Evolutionary conservation across 2,113 vertebrate genomes (phyloP).

Genomic region (Peucedramus taeniatus): DNA sequence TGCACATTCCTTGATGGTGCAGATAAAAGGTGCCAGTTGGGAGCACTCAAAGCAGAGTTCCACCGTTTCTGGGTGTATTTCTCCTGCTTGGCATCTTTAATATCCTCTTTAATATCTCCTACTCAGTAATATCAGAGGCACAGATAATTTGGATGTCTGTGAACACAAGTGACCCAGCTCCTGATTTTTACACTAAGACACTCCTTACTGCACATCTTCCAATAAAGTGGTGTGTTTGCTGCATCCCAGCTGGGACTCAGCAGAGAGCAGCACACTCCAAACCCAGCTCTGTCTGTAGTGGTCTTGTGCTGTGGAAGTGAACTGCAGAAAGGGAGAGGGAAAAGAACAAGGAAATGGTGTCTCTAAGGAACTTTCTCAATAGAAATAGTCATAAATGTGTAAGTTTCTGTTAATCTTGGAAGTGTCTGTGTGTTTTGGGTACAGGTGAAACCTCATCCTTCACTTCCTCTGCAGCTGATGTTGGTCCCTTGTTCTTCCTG

Average conservation of each 20-base stretch:
- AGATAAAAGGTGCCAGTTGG: not conserved
- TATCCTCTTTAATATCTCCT: not conserved
- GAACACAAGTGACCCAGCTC: not conserved
- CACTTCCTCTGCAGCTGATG: not conserved
- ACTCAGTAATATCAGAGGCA: not conserved
- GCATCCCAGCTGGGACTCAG: not conserved
- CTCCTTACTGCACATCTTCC: not conserved
- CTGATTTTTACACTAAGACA: not conserved
- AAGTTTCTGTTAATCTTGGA: not conserved
- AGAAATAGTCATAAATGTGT: not conserved
- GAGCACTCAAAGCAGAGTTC: not conserved
- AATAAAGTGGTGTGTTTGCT: not conserved
- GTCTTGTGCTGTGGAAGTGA: not conserved
- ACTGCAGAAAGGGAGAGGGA: not conserved
- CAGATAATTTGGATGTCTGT: not conserved
- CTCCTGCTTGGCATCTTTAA: not conserved
- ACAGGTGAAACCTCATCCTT: not conserved
- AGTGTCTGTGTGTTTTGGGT: accelerated
- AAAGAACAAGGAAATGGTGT: not conserved
- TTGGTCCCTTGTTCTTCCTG: not conserved
- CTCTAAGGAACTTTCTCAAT: not conserved
- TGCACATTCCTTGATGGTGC: not conserved
- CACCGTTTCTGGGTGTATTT: not conserved
- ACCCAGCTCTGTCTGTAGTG: not conserved
- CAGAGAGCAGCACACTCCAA: not conserved